These are phyloP conservation scores for Neuroscelio doddi DNA, from an alignment of 2,888 invertebrate genomes.

Conservation along the genomic window DNA sequence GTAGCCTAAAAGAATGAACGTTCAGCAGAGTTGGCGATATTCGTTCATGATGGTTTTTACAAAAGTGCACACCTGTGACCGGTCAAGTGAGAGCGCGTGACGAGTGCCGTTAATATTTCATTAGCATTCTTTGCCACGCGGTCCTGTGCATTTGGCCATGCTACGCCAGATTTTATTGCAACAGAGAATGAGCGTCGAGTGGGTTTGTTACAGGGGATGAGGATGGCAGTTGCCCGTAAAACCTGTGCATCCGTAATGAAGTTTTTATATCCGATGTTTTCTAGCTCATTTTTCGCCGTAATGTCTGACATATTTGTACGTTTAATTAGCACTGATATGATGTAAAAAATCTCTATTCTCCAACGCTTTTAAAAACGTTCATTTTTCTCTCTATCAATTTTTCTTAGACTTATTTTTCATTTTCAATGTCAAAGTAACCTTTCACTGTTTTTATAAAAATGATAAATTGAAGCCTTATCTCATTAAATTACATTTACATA, in stretches of 20 bases:
- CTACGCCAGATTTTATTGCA: conserved; percentile 55
- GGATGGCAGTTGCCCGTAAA: conserved; percentile 45
- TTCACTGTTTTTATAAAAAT: too few species aligned
- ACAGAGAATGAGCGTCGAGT: conserved; percentile 38
- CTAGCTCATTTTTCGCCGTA: conserved; percentile 35
- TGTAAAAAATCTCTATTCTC: neutral
- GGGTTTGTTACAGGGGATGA: conserved; percentile 41
- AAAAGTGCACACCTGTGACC: conserved; percentile 40
- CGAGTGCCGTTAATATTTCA: conserved; percentile 65
- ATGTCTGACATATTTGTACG: conserved; percentile 35
- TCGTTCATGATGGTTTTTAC: conserved; percentile 33
- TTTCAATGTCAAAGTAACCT: too few species aligned
- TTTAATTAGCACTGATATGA: conserved; percentile 7
- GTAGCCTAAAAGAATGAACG: too few species aligned
- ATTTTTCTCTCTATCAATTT: too few species aligned
- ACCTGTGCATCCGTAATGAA: conserved; percentile 44
- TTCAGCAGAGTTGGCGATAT: conserved; percentile 27
- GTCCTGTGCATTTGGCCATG: conserved; percentile 47
- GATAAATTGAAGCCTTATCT: too few species aligned
- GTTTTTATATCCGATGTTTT: conserved; percentile 40
- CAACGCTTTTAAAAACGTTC: too few species aligned
- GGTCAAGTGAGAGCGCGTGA: conserved; percentile 53
- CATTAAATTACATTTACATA: too few species aligned
- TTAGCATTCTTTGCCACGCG: conserved; percentile 61
- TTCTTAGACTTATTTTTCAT: too few species aligned